Evolutionary conservation across 2,888 invertebrate genomes (phyloP).

Genomic region (Caprella mutica): DNA sequence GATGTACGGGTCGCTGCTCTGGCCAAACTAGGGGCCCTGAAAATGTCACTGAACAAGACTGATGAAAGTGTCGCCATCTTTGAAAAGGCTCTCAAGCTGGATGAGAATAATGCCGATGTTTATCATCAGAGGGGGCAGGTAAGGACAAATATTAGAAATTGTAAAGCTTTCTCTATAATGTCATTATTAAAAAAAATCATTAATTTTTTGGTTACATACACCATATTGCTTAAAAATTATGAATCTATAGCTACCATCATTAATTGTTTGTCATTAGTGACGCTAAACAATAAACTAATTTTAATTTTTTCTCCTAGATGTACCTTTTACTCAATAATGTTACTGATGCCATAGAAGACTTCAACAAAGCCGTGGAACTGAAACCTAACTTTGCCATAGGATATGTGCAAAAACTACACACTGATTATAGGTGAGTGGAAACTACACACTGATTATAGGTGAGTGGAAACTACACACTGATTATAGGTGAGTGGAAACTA

Average conservation of each 20-base stretch:
- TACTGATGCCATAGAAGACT: slow-evolving; percentile 68
- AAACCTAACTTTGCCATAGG: slow-evolving; percentile 76
- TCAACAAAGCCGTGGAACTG: slow-evolving; percentile 65
- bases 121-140: slow-evolving; percentile 81
- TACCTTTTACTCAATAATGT: slow-evolving; percentile 68
- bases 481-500: too few relatives aligned
- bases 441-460: background rate
- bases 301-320: too few relatives aligned
- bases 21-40: slow-evolving; percentile 73
- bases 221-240: too few relatives aligned
- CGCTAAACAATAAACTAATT: slow-evolving; percentile 10
- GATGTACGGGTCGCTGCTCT: slow-evolving; percentile 65
- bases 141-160: too few relatives aligned
- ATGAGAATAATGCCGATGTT: slow-evolving; percentile 72
- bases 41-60: slow-evolving; percentile 53
- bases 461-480: background rate
- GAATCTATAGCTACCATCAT: too few relatives aligned
- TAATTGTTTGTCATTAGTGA: background rate
- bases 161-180: too few relatives aligned
- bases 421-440: slow-evolving; percentile 61
- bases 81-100: slow-evolving; percentile 59
- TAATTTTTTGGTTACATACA: too few relatives aligned
- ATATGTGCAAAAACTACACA: slow-evolving; percentile 79
- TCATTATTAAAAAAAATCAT: too few relatives aligned
- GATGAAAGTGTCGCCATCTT: slow-evolving; percentile 61